A percentile compares a stretch with the other conserved stretches of the same genome.
Evolutionary conservation across 2,888 invertebrate species (phyloP).

Genomic region (Apamea monoglypha): DNA sequence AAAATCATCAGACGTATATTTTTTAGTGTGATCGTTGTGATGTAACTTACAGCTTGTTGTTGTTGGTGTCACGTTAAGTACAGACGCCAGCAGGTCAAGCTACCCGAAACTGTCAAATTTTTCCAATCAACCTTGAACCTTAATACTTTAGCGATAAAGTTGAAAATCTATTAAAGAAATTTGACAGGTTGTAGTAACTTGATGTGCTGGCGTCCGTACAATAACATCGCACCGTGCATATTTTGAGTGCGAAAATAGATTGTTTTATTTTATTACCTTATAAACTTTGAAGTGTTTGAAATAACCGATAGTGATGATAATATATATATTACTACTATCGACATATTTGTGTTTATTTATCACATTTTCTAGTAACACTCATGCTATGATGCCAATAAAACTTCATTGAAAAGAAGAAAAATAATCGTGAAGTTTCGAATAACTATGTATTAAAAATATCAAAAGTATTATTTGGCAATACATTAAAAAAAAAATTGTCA

Average conservation of each 20-base stretch:
- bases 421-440: too few relatives aligned
- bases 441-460: neutral
- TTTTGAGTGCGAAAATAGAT: constrained; percentile 7
- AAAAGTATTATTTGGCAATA: neutral
- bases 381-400: neutral
- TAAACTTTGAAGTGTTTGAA: constrained; percentile 21
- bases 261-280: constrained; percentile 17
- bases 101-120: too few relatives aligned
- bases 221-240: neutral
- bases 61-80: neutral
- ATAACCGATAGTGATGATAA: constrained; percentile 18
- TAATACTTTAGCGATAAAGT: too few relatives aligned
- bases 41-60: neutral
- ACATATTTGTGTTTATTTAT: neutral
- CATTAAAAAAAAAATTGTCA: neutral
- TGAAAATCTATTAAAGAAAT: too few relatives aligned
- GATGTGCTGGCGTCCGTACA: too few relatives aligned
- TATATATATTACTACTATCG: neutral
- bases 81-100: too few relatives aligned
- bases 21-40: neutral
- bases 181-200: too few relatives aligned
- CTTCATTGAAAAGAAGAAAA: neutral
- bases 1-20: neutral
- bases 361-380: neutral
- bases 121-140: too few relatives aligned